Base-by-base conservation (phyloP, 1,140 invertebrate genomes). In the Paraescarpia echinospica region DNA sequence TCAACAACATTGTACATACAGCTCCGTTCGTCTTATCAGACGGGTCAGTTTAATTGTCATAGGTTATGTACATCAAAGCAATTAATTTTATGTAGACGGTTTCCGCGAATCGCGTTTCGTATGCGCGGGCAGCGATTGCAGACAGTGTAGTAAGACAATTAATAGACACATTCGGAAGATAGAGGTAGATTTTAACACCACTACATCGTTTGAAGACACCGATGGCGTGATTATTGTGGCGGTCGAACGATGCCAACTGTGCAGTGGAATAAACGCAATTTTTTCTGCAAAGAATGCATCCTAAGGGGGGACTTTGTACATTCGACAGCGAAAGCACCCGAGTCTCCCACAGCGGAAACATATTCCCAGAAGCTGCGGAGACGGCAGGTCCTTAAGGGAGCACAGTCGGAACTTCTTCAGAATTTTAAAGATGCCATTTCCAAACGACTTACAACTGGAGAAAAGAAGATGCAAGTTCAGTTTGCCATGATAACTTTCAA, bases 251-350 rank as follows among this genome's bases (percentile, higher is more conserved):
- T 98, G 98, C 95, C 96, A 97, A 31, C 95, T 98, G 35, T 98
- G 98, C 95, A 96, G 96, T 92, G 97, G 97, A 93, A 97, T 90
- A 97, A 97, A 95, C 97, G 96, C 94, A 97, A 97, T 94, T 98
- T 98, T 96, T 97, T 98, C 95, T 98, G 98, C 95, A 97, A 96
- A 93, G 97, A 97, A 93, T 98, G 98, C 96, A 96, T 98, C 89
- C 96, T 97, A 94, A 97, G 97, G 96, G 97, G 97, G 89, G 97
- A 97, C 95, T 98, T 98, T 95, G 96, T 97, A 35, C 96, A 97
- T 95, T 97, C 97, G 41, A 97, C 97, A 91, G n/a, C 90, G 34
- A 91, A 34, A 34, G n/a, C 90, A 91, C 90, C n/a, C 2, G 59
- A 77, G 59, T 77, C 59, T 77, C 59, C 59, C 9, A 77, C 59